Evolutionary conservation across 2,113 vertebrate species (phyloP).

Genomic region (Nycticebus coucang): DNA sequence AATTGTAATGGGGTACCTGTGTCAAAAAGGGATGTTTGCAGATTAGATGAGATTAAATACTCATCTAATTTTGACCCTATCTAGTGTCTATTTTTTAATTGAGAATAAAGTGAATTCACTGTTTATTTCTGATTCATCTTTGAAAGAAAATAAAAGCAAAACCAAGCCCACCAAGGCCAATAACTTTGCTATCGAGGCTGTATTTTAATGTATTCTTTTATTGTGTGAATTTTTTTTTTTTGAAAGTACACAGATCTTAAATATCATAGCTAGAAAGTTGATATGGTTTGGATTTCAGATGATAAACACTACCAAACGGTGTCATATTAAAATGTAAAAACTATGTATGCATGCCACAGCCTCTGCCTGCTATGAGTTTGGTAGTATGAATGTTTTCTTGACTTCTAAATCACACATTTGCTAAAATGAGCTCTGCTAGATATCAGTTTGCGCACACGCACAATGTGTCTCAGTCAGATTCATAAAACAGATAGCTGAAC

Average conservation of each 20-base stretch:
- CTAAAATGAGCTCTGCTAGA: constrained; percentile 88
- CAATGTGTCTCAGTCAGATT: constrained; percentile 90
- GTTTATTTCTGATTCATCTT: constrained; percentile 48
- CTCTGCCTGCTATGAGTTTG: constrained; percentile 86
- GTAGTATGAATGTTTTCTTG: constrained; percentile 87
- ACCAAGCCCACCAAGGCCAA: constrained; percentile 59
- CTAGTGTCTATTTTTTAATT: constrained; percentile 67
- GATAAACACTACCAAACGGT: constrained; percentile 84
- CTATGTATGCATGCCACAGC: constrained; percentile 85
- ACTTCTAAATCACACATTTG: constrained; percentile 90
- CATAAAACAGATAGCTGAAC: constrained; percentile 90
- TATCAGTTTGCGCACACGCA: constrained; percentile 88
- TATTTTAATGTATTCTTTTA: constrained; percentile 68
- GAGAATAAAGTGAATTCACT: constrained; percentile 53
- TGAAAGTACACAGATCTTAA: constrained; percentile 71
- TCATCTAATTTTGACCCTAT: constrained; percentile 56
- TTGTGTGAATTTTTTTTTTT: constrained; percentile 57
- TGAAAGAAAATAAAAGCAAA: constrained; percentile 67
- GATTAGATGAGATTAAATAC: constrained; percentile 68
- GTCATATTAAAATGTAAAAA: constrained; percentile 85
- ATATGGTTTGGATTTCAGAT: constrained; percentile 80
- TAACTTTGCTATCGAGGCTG: constrained; percentile 52
- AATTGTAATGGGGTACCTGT: constrained; percentile 53
- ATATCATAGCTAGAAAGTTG: constrained; percentile 68
- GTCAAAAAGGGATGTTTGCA: constrained; percentile 51